Evolutionary conservation across 2,113 vertebrate species (phyloP).

Genomic region (Actinemys pallida): DNA sequence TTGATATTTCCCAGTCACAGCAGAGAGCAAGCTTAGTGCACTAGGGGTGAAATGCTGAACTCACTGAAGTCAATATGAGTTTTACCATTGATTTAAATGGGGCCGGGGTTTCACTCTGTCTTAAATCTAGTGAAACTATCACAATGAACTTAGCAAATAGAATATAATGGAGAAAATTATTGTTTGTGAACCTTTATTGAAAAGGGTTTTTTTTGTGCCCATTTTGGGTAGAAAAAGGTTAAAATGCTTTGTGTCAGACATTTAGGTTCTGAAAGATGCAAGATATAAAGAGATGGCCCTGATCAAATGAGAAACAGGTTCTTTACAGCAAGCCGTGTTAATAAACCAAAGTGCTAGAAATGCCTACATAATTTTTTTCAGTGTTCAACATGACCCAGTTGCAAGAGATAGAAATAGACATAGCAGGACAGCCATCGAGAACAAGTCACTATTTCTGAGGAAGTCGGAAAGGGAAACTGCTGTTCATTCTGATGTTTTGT

Average conservation of each 20-base stretch:
- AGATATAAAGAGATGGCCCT: not conserved
- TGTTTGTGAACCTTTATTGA: not conserved
- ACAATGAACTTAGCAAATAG: not conserved
- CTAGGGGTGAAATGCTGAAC: not conserved
- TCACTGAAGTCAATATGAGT: not conserved
- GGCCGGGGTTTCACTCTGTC: not conserved
- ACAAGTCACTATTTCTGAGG: not conserved
- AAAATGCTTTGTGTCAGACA: not conserved
- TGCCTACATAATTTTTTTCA: not conserved
- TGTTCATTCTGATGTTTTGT: not conserved
- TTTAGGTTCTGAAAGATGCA: not conserved
- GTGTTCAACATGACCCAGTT: not conserved
- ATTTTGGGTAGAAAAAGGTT: not conserved
- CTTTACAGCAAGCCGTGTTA: not conserved
- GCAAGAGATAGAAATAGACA: not conserved
- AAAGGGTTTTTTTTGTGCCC: not conserved
- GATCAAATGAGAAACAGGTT: not conserved
- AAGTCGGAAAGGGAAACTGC: not conserved
- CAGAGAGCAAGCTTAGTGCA: rapidly evolving
- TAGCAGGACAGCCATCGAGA: not conserved
- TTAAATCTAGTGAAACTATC: not conserved
- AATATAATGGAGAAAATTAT: not conserved
- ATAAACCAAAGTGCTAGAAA: not conserved
- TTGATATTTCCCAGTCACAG: not conserved
- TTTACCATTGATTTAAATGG: not conserved